Conservation (phyloP, 2,797 vertebrate genomes). For the Pempheris klunzingeri region DNA sequence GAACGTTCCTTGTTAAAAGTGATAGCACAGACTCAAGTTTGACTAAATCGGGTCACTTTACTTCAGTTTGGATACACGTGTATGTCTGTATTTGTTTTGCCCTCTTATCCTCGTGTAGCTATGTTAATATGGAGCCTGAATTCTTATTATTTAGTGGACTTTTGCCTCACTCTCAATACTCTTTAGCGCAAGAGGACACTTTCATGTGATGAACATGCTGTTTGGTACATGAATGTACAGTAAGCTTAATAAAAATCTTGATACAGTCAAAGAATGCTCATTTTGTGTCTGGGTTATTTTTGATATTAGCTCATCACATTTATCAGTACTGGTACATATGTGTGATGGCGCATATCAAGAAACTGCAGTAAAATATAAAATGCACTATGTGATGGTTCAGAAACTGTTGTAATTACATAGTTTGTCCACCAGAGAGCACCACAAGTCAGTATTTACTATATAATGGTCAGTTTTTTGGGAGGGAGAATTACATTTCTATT, state of each 20-base stretch:
- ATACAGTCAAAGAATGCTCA: conserved; percentile 35
- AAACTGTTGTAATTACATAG: neutral
- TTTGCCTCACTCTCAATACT: conserved; percentile 50
- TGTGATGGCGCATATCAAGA: neutral
- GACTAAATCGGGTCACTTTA: conserved; percentile 38
- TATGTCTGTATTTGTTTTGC: conserved; percentile 30
- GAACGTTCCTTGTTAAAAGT: conserved; percentile 29
- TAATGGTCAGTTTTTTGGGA: neutral
- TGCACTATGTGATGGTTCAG: neutral
- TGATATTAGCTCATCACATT: neutral
- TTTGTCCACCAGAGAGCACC: conserved; percentile 20
- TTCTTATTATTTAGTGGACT: conserved; percentile 42
- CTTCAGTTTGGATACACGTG: conserved; percentile 18
- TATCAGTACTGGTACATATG: neutral
- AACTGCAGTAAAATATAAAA: neutral
- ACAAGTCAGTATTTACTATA: neutral
- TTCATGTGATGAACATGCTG: conserved; percentile 70
- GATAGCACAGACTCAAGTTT: conserved; percentile 24
- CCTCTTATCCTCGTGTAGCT: conserved; percentile 47
- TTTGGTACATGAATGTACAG: conserved; percentile 81
- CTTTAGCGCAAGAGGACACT: conserved; percentile 54
- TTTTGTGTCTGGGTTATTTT: neutral
- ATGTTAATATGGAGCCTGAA: conserved; percentile 49
- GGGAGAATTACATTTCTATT: too few relatives aligned
- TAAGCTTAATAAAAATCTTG: conserved; percentile 79